Conservation (phyloP, 2,113 vertebrate genomes). For the Caranx ignobilis region DNA sequence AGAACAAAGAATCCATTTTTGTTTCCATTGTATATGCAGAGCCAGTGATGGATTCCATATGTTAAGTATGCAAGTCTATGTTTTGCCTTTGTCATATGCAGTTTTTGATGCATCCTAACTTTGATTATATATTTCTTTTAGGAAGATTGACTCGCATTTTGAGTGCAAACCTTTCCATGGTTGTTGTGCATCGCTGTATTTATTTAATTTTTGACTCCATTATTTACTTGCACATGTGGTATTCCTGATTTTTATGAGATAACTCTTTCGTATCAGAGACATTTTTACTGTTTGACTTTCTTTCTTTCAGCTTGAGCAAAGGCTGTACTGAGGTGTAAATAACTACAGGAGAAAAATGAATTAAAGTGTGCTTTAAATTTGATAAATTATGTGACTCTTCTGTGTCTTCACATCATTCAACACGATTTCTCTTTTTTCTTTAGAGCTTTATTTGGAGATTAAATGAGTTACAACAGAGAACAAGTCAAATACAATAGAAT, state of each 20-base stretch:
- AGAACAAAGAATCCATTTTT: slow-evolving; percentile 24
- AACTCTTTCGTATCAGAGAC: slow-evolving; percentile 10
- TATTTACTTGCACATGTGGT: not conserved
- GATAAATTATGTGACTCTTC: not conserved
- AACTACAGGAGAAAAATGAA: slow-evolving; percentile 38
- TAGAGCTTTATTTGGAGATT: slow-evolving; percentile 56
- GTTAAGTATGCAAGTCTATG: slow-evolving; percentile 25
- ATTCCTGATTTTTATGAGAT: slow-evolving; percentile 14
- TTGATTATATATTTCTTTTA: slow-evolving; percentile 8
- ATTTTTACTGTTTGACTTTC: slow-evolving; percentile 21
- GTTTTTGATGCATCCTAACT: slow-evolving; percentile 18
- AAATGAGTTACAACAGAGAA: slow-evolving; percentile 67
- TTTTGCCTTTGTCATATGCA: slow-evolving; percentile 20
- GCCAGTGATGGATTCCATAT: slow-evolving; percentile 10
- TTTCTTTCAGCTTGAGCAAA: slow-evolving; percentile 32
- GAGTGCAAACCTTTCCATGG: not conserved
- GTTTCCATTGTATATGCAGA: slow-evolving; percentile 32
- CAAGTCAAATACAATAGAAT: slow-evolving; percentile 51
- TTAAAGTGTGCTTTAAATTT: slow-evolving; percentile 50
- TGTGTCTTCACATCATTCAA: not conserved
- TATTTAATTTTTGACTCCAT: slow-evolving; percentile 35
- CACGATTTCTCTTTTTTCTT: slow-evolving; percentile 1
- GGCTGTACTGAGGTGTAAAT: slow-evolving; percentile 33
- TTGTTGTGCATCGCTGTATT: slow-evolving; percentile 51
- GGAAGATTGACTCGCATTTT: not conserved